Base-by-base conservation (phyloP, 2,888 invertebrate species). In the Anorthoa munda region DNA sequence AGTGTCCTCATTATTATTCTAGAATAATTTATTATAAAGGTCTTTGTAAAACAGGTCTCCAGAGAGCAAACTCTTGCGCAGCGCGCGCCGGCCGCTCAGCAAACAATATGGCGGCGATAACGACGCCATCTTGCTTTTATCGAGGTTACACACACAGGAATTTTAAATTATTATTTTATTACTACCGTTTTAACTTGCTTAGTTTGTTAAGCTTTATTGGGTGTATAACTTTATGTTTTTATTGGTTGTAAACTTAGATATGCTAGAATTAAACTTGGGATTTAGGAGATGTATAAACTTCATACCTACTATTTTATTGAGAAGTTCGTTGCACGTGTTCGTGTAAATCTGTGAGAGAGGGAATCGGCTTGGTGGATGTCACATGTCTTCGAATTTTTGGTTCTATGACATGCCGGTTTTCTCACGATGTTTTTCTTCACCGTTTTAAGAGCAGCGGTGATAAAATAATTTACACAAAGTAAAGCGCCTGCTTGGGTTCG, bases 51-150 rank as follows among this genome's bases (percentile, higher is more conserved):
- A 95, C 95, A 94, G 93, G 95, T 95, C 92, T 93, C 92, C 88
- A 90, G 90, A 94, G 90, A 94, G 91, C 93, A 95, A 94, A 95
- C 95, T 94, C 95, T 94, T 95, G 95, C 96, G 95, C 95, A 94
- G 91, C 78, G 73, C 81, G 85, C 89, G 88, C 85, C 91, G 81
- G 55, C 77, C 77, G 89, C 92, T 92, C 88, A 66, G 92, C 92
- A 95, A 94, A 94, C 94, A 94, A 93, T 82, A 96, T 94, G 94
- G 95, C 95, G 89, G 91, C 93, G 95, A 95, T 95, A 95, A 93
- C 90, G 87, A 87, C 91, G 96, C 96, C 96, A 96, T 96, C 93
- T 96, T 96, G 94, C 78, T 79, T 87, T 83, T 88, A 95, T 94
- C 94, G 95, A 96, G 96, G 95, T 94, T 95, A 94, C 91, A 91